Percentiles rank a stretch among this genome's conserved stretches.
Conservation (phyloP, 2,888 invertebrate species). For the Eremobia ochroleuca region DNA sequence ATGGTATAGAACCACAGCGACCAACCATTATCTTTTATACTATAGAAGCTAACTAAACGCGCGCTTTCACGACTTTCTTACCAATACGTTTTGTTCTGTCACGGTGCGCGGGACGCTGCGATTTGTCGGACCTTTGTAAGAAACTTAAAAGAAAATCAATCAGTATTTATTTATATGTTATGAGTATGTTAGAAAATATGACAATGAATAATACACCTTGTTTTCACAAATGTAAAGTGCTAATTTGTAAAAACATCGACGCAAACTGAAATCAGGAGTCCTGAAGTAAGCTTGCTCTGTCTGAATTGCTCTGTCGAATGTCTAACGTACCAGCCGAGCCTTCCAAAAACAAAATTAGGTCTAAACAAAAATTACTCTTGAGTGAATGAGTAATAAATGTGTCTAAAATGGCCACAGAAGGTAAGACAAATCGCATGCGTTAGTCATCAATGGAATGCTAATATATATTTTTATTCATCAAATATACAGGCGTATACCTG, state of each 20-base stretch:
- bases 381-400: not conserved
- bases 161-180: not conserved
- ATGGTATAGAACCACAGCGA: constrained; percentile 56
- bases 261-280: not conserved
- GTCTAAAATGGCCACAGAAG: not conserved
- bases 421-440: constrained; percentile 43
- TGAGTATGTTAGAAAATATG: not conserved
- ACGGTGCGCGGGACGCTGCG: constrained; percentile 17
- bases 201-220: not conserved
- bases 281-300: not conserved
- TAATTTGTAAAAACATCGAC: not conserved
- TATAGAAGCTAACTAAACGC: constrained; percentile 42
- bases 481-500: constrained; percentile 36
- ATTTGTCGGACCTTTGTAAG: constrained; percentile 25
- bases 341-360: not conserved
- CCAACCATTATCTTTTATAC: constrained; percentile 36
- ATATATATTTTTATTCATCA: constrained; percentile 46
- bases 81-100: constrained; percentile 47
- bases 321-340: not conserved
- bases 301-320: not conserved
- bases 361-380: not conserved
- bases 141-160: not conserved
- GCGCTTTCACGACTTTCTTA: constrained; percentile 9
- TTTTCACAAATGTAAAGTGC: not conserved
- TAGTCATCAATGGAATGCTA: constrained; percentile 63